phyloP scores from a whole-genome alignment of 2,888 invertebrate species.

The Deilephila porcellus region DNA sequence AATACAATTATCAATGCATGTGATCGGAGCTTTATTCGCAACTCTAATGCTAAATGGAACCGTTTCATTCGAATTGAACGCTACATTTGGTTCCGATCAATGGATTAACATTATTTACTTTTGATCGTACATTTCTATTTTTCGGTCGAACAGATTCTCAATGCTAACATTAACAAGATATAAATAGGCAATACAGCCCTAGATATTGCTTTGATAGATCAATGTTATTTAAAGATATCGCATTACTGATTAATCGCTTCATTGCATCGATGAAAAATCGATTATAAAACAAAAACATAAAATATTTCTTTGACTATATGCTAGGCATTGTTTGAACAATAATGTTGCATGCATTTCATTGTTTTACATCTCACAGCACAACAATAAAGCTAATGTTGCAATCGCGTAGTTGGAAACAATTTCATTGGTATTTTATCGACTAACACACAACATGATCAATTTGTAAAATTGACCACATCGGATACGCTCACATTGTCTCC shows the following conservation, averaged over 20 bases:
- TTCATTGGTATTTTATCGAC: slow-evolving; percentile 52
- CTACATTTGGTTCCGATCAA: slow-evolving; percentile 2
- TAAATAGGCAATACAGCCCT: background rate
- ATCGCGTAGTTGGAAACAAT: slow-evolving; percentile 59
- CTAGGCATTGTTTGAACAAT: slow-evolving; percentile 13
- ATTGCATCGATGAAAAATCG: background rate
- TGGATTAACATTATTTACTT: background rate
- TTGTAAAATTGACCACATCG: slow-evolving; percentile 51
- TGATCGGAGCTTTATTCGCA: slow-evolving; percentile 47
- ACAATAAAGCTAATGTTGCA: slow-evolving; percentile 58
- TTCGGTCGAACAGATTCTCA: background rate
- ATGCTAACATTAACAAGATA: background rate
- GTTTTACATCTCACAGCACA: slow-evolving; percentile 55
- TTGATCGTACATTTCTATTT: background rate
- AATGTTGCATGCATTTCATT: slow-evolving; percentile 47
- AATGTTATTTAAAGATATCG: background rate
- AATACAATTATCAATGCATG: slow-evolving; percentile 45
- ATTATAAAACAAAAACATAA: slow-evolving; percentile 33
- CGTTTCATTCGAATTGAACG: slow-evolving; percentile 5
- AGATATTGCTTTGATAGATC: background rate
- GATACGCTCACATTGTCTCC: slow-evolving; percentile 41
- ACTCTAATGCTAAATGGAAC: slow-evolving; percentile 36
- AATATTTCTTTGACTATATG: background rate
- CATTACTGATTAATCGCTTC: background rate
- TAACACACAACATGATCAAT: slow-evolving; percentile 52